Base-by-base conservation (phyloP, 2,113 vertebrate genomes). In the Okapia johnstoni region DNA sequence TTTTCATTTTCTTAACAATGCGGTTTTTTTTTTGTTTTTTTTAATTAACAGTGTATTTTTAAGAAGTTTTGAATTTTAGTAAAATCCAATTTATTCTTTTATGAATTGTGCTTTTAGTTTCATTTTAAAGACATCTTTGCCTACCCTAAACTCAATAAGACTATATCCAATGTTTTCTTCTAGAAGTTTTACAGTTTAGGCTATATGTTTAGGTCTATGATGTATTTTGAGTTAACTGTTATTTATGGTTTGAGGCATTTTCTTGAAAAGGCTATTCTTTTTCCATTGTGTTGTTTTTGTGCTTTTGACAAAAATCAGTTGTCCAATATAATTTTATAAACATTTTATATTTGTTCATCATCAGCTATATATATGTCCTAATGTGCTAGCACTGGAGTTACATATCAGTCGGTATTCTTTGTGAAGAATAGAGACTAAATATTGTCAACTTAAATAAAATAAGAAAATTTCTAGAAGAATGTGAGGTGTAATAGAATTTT, bases 51-150 rank as follows among this genome's bases (percentile, higher is more conserved):
- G 30, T 84, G 43, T 57, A 16, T 84, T 96, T 96, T 96, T 30
- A 97, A 97, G 54, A 94, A 89, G 60, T 90, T 94, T 96, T 52
- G 43, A 58, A 79, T 94, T 93, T 97, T 90, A 95, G 14, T 90
- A 36, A 92, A 84, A 12, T 58, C 30, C 43, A 66, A 48, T 63
- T 60, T 91, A 36, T 54, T 77, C 40, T 96, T 88, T 70, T 40
- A 60, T 79, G 19, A 85, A 61, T 57, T 88, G 10, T 46, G 30
- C 33, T 94, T 70, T 97, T 66, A 73, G n/a, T 57, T 9, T 79
- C 10, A 57, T 81, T 80, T 90, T 16, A 77, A 93, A 95, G 40
- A 94, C 63, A 87, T 52, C 28, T 90, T 87, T 90, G 10, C 61
- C 6, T 88, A 58, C 15, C n/a, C 6, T 58, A 21, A 88, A 40